phyloP scores from a whole-genome alignment of 2,113 vertebrate genomes.

The Pelusios castaneus region DNA sequence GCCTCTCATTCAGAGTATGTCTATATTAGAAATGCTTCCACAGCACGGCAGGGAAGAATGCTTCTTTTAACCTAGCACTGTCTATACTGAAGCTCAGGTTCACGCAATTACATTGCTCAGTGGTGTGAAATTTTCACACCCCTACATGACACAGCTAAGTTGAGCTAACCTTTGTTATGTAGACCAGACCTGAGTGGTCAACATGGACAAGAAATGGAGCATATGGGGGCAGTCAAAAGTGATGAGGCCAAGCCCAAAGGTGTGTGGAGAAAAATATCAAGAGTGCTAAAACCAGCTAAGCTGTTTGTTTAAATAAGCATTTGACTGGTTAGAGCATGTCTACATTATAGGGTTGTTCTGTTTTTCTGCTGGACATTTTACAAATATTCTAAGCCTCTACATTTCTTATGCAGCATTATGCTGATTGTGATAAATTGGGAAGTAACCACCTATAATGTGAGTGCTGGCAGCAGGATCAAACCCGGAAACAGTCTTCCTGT shows the following conservation, averaged over 20 bases:
- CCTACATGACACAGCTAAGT: too few species aligned
- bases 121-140: too few species aligned
- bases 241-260: background rate
- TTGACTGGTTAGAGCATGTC: background rate
- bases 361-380: background rate
- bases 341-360: background rate
- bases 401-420: background rate
- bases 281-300: background rate
- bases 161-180: too few species aligned
- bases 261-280: background rate
- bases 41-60: background rate
- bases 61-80: too few species aligned
- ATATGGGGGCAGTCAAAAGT: fast-evolving
- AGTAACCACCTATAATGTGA: background rate
- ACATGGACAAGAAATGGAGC: background rate
- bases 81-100: too few species aligned
- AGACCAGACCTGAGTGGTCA: background rate
- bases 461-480: background rate
- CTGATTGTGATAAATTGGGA: background rate
- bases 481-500: slow-evolving; percentile 1
- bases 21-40: background rate
- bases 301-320: background rate
- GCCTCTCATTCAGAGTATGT: background rate
- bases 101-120: too few species aligned
- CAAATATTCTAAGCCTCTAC: background rate